Evolutionary conservation across 2,113 vertebrate species (phyloP).

Genomic region (Sceloporus tristichus): DNA sequence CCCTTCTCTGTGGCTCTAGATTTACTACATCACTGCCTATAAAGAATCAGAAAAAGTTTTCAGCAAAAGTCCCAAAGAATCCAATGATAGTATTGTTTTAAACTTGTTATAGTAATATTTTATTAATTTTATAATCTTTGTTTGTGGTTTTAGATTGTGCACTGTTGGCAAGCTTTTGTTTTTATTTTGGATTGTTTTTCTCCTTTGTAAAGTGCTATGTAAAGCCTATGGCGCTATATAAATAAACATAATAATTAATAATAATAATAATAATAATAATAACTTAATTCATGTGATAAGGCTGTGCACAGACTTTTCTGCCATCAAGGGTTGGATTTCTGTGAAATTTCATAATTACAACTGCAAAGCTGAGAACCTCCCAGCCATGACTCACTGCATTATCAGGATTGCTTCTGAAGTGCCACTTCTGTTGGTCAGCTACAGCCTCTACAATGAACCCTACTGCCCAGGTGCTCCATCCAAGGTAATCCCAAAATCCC

Average conservation of each 20-base stretch:
- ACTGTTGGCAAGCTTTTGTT: too few species aligned
- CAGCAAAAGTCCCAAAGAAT: background rate
- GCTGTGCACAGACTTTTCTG: background rate
- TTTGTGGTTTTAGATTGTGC: too few species aligned
- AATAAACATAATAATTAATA: too few species aligned
- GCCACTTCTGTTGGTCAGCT: constrained; percentile 86
- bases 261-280: too few species aligned
- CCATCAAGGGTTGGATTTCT: background rate
- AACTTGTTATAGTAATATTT: too few species aligned
- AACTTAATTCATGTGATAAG: too few species aligned
- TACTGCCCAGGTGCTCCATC: constrained; percentile 81
- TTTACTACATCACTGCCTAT: background rate
- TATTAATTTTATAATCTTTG: too few species aligned
- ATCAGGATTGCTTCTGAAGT: constrained; percentile 79
- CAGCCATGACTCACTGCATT: constrained; percentile 76
- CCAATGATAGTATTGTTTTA: background rate
- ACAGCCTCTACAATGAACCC: constrained; percentile 79
- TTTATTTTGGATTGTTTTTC: too few species aligned
- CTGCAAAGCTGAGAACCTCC: background rate
- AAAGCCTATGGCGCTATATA: too few species aligned
- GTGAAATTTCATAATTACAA: background rate
- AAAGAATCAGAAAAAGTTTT: background rate
- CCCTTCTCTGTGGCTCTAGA: background rate
- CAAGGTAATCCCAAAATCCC: constrained; percentile 78
- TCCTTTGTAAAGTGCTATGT: too few species aligned